phyloP scores from a whole-genome alignment of 2,113 vertebrate species.

The Chauna torquata region DNA sequence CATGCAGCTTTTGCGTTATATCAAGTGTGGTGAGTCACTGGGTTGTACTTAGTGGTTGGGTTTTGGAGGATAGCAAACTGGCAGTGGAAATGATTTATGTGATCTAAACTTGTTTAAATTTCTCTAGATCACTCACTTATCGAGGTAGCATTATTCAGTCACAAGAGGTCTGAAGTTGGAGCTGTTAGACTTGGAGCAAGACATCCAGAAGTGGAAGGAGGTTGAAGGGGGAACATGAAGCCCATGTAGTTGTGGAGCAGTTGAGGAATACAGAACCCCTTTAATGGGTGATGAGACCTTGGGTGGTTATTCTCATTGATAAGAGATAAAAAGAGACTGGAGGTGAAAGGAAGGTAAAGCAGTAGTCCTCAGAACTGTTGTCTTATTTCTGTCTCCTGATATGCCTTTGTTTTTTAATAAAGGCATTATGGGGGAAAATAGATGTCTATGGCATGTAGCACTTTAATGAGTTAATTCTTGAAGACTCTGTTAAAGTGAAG shows the following conservation, averaged over 20 bases:
- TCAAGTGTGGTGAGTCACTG: neutral
- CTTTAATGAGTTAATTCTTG: neutral
- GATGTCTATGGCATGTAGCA: neutral
- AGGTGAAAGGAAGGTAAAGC: neutral
- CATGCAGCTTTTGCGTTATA: rapidly evolving
- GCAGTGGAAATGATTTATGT: neutral
- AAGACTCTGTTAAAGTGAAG: neutral
- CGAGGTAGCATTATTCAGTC: neutral
- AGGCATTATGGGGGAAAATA: neutral
- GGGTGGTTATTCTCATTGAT: neutral
- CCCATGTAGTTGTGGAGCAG: neutral
- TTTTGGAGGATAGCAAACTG: neutral
- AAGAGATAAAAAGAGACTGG: neutral
- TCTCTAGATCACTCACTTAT: neutral
- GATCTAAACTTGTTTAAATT: neutral
- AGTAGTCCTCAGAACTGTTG: neutral
- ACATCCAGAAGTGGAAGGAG: neutral
- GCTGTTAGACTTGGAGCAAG: neutral
- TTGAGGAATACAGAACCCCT: neutral
- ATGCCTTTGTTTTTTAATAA: neutral
- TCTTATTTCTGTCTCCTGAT: neutral
- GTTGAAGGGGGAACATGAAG: neutral
- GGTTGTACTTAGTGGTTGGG: neutral
- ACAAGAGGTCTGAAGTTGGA: neutral
- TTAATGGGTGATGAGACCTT: neutral